Percentiles rank a stretch among this genome's conserved stretches.
phyloP scores from a whole-genome alignment of 2,888 invertebrate species.

The Toxonevra muliebris region DNA sequence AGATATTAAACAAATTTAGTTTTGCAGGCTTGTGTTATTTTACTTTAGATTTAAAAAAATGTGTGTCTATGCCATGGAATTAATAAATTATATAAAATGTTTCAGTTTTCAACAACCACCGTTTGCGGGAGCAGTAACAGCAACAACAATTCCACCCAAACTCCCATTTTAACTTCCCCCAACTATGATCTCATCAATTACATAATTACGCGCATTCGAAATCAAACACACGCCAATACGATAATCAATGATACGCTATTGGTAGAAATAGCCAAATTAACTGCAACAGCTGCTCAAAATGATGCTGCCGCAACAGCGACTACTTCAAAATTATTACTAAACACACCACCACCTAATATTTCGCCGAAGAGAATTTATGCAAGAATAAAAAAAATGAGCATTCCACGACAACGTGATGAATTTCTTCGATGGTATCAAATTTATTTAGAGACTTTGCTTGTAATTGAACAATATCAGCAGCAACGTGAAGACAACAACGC shows the following conservation, averaged over 20 bases:
- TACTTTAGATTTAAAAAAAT: too few species aligned
- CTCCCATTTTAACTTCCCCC: constrained; percentile 39
- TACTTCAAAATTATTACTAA: constrained; percentile 29
- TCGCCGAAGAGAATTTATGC: constrained; percentile 62
- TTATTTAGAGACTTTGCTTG: constrained; percentile 54
- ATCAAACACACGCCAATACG: constrained; percentile 57
- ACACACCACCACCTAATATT: constrained; percentile 46
- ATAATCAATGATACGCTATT: constrained; percentile 58
- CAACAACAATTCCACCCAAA: constrained; percentile 13
- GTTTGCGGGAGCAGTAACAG: constrained; percentile 26
- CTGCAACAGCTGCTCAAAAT: constrained; percentile 58
- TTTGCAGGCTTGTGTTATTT: too few species aligned
- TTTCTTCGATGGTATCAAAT: constrained; percentile 60
- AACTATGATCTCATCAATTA: constrained; percentile 61
- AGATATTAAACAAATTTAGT: too few species aligned
- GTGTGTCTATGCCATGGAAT: too few species aligned
- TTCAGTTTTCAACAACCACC: constrained; percentile 26
- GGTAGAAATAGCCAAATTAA: constrained; percentile 60
- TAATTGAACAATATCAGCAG: background rate
- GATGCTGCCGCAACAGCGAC: constrained; percentile 41
- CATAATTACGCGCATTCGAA: constrained; percentile 60
- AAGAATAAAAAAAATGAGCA: constrained; percentile 57
- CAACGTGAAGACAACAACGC: background rate
- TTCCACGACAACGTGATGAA: constrained; percentile 58
- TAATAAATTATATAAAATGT: too few species aligned